Conservation (phyloP, 2,888 invertebrate species). For the Ditylenchus weischeri region DNA sequence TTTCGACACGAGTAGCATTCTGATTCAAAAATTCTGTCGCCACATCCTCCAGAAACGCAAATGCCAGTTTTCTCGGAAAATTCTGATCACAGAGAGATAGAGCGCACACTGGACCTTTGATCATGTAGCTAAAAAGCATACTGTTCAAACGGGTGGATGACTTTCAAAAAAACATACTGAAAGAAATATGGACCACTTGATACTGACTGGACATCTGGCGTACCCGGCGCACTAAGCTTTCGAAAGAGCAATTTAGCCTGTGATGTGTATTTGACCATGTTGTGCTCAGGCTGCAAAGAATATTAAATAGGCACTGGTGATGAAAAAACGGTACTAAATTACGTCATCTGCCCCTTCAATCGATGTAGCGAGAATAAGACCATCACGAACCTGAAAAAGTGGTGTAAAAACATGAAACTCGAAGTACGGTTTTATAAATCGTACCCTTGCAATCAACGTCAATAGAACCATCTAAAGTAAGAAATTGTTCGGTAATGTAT, state of each 20-base stretch:
- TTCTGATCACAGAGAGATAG: conserved; percentile 52
- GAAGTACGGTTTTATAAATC: no score
- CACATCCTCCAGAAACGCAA: conserved; percentile 48
- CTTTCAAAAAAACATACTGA: conserved; percentile 74
- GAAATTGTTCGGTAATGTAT: neutral
- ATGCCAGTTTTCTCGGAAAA: conserved; percentile 51
- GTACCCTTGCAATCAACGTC: conserved; percentile 86
- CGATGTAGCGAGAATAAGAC: conserved; percentile 87
- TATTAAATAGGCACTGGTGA: neutral
- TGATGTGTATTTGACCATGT: conserved; percentile 93
- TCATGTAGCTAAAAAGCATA: conserved; percentile 48
- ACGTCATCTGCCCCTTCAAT: conserved; percentile 99
- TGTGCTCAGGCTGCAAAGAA: conserved; percentile 77
- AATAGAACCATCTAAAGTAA: conserved; percentile 59
- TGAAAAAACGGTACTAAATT: conserved; percentile 66
- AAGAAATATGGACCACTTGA: conserved; percentile 95
- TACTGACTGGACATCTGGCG: conserved; percentile 86
- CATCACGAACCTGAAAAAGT: conserved; percentile 72
- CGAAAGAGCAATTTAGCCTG: conserved; percentile 97
- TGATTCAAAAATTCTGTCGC: conserved; percentile 49
- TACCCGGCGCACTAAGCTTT: conserved; percentile 78
- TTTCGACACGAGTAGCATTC: conserved; percentile 46
- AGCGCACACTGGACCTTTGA: conserved; percentile 51
- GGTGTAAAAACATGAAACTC: no score
- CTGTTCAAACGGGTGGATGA: conserved; percentile 3